phyloP scores from a whole-genome alignment of 2,888 invertebrate genomes.

The Drosophila mayaguana region DNA sequence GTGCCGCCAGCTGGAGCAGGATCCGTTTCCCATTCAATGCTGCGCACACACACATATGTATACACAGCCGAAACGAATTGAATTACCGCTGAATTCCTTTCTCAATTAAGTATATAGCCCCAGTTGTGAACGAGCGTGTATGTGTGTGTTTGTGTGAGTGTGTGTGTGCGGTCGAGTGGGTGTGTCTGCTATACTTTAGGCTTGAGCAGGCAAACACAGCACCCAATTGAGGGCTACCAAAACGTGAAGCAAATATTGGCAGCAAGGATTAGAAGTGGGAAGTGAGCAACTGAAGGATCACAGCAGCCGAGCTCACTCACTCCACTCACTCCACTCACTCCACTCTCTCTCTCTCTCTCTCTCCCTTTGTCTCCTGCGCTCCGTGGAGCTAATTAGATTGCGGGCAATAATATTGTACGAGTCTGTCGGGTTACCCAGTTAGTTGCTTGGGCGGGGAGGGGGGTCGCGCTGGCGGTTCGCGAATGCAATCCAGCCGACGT shows the following conservation, averaged over 20 bases:
- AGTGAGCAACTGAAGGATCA: slow-evolving; percentile 11
- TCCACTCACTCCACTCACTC: not conserved
- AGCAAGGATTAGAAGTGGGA: slow-evolving; percentile 28
- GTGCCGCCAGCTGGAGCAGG: slow-evolving; percentile 17
- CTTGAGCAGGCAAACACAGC: slow-evolving; percentile 25
- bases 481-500: slow-evolving; percentile 16
- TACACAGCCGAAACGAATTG: slow-evolving; percentile 51
- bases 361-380: slow-evolving; percentile 10
- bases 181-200: slow-evolving; percentile 20
- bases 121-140: slow-evolving; percentile 8
- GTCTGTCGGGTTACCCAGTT: slow-evolving; percentile 25
- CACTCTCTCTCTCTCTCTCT: not conserved
- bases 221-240: slow-evolving; percentile 43
- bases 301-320: slow-evolving; percentile 1
- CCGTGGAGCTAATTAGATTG: slow-evolving; percentile 71
- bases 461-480: not conserved
- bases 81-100: slow-evolving; percentile 69
- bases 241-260: slow-evolving; percentile 54
- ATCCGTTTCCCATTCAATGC: slow-evolving; percentile 4
- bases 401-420: slow-evolving; percentile 69
- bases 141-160: slow-evolving; percentile 14
- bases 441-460: not conserved
- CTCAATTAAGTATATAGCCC: slow-evolving; percentile 66
- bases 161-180: slow-evolving; percentile 8
- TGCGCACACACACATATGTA: not conserved